Evolutionary conservation across 2,113 vertebrate species (phyloP).

Genomic region (Tichodroma muraria): DNA sequence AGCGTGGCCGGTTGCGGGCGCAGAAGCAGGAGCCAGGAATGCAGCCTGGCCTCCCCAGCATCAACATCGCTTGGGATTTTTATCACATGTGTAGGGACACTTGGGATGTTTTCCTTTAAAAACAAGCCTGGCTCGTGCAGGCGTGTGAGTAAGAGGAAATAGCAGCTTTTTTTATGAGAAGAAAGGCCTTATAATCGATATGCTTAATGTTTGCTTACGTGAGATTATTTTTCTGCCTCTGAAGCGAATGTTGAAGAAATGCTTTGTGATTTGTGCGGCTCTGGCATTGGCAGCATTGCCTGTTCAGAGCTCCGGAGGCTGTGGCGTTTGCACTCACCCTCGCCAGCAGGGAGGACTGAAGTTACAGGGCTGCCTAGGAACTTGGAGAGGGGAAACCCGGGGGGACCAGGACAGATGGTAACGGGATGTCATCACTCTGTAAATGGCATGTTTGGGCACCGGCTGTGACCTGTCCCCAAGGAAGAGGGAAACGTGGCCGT

Average conservation of each 20-base stretch:
- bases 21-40: background rate
- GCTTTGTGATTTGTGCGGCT: background rate
- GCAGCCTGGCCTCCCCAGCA: background rate
- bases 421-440: background rate
- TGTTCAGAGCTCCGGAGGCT: background rate
- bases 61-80: background rate
- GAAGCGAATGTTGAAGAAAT: background rate
- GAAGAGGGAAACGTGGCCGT: rapidly evolving
- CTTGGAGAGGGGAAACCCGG: background rate
- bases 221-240: background rate
- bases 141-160: background rate
- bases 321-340: rapidly evolving
- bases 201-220: background rate
- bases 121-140: background rate
- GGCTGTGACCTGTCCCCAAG: background rate
- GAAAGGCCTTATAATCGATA: background rate
- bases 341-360: rapidly evolving
- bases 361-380: background rate
- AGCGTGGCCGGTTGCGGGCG: rapidly evolving
- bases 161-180: background rate
- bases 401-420: background rate
- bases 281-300: background rate
- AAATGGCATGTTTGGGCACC: rapidly evolving
- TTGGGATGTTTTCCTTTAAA: background rate
- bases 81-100: background rate